phyloP scores from a whole-genome alignment of 2,113 vertebrate genomes.

The Rhinolophus sinicus region DNA sequence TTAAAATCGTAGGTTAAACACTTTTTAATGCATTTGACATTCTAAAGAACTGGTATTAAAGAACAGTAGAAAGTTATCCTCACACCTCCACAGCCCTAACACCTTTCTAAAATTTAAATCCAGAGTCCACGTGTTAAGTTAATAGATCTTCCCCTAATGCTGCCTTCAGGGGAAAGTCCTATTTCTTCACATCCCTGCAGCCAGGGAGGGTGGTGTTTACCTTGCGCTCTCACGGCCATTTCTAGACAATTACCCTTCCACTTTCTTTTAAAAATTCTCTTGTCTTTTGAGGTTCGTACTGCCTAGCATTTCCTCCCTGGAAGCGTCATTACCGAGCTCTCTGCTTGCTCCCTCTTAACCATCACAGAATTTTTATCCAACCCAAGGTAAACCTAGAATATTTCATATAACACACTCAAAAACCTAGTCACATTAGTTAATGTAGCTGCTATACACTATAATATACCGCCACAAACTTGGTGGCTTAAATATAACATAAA shows the following conservation, averaged over 20 bases:
- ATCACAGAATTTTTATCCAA: not conserved
- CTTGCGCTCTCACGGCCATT: not conserved
- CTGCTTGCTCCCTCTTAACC: not conserved
- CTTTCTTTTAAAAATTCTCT: not conserved
- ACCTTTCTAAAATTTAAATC: not conserved
- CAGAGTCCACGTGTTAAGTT: not conserved
- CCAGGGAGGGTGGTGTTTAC: not conserved
- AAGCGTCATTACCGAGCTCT: not conserved
- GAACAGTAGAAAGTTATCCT: not conserved
- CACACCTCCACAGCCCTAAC: not conserved
- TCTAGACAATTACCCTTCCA: not conserved
- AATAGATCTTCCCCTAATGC: not conserved
- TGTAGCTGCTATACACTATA: not conserved
- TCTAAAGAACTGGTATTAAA: not conserved
- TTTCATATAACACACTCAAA: not conserved
- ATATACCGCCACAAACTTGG: not conserved
- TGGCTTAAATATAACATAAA: not conserved
- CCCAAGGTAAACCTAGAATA: not conserved
- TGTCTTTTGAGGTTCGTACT: not conserved
- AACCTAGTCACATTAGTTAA: not conserved
- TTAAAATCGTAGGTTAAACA: not conserved
- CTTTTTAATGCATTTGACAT: not conserved
- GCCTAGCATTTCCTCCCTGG: not conserved
- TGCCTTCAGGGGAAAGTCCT: not conserved
- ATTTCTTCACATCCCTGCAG: not conserved